A percentile compares a stretch with the other conserved stretches of the same genome.
phyloP scores from a whole-genome alignment of 2,888 invertebrate genomes.

The Myopa testacea region DNA sequence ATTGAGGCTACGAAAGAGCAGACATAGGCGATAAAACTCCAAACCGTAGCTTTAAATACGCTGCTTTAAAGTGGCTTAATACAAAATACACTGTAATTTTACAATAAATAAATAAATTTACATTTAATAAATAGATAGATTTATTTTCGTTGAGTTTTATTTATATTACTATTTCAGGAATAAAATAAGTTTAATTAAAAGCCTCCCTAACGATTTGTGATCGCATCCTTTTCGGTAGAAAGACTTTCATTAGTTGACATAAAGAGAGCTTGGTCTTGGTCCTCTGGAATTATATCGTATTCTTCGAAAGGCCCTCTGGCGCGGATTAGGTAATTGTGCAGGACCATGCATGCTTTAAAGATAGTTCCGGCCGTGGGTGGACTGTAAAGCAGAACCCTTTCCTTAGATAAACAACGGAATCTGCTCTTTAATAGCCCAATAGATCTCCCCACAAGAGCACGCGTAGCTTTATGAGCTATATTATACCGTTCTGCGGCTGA shows the following conservation, averaged over 20 bases:
- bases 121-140: background rate
- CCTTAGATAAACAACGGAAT: constrained; percentile 26
- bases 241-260: background rate
- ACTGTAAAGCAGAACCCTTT: constrained; percentile 14
- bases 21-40: background rate
- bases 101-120: background rate
- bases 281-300: background rate
- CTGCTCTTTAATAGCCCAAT: constrained; percentile 23
- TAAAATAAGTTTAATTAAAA: background rate
- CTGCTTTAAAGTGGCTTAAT: too few species aligned
- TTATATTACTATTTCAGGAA: background rate
- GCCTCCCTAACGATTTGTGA: background rate
- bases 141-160: background rate
- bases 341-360: constrained; percentile 15
- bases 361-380: constrained; percentile 7
- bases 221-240: background rate
- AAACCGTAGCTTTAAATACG: too few species aligned
- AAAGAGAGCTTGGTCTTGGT: background rate
- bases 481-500: constrained; percentile 33
- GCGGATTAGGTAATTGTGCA: constrained; percentile 12
- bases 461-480: constrained; percentile 25
- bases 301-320: constrained; percentile 7
- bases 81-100: background rate
- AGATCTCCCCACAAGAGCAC: constrained; percentile 17
- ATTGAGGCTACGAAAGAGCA: background rate